Evolutionary conservation across 2,888 invertebrate species (phyloP).

Genomic region (Ophion slaviceki): DNA sequence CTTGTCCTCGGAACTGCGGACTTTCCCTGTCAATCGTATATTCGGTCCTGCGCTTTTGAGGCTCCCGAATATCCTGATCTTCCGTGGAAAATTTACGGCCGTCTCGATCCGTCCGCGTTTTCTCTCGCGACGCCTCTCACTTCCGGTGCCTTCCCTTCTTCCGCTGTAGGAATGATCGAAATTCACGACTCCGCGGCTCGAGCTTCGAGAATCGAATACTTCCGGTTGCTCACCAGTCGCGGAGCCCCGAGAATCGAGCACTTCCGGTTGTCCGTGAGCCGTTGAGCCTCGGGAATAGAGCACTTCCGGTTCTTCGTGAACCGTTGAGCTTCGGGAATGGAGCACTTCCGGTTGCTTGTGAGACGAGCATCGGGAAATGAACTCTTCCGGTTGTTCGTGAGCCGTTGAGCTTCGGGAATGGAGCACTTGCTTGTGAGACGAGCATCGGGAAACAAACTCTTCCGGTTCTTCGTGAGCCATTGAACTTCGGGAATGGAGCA

Average conservation of each 20-base stretch:
- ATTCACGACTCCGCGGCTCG: not conserved
- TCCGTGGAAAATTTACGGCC: not conserved
- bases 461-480: not conserved
- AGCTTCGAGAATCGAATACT: not conserved
- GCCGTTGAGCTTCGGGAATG: not conserved
- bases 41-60: not conserved
- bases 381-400: not conserved
- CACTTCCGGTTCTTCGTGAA: not conserved
- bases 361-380: not conserved
- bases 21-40: not conserved
- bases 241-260: not conserved
- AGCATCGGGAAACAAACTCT: not conserved
- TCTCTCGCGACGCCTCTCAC: not conserved
- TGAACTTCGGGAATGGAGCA: not conserved
- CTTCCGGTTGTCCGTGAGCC: not conserved
- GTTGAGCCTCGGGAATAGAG: not conserved
- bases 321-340: not conserved
- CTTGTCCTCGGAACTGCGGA: not conserved
- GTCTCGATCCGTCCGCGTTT: not conserved
- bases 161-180: constrained; percentile 26
- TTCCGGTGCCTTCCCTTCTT: not conserved
- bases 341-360: not conserved
- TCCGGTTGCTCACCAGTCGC: too few relatives aligned
- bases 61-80: not conserved
- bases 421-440: not conserved